Evolutionary conservation across 1,140 invertebrate genomes (phyloP), one percentile per base, ranked within the genome.

Genomic region (Drosophila grimshawi): DNA sequence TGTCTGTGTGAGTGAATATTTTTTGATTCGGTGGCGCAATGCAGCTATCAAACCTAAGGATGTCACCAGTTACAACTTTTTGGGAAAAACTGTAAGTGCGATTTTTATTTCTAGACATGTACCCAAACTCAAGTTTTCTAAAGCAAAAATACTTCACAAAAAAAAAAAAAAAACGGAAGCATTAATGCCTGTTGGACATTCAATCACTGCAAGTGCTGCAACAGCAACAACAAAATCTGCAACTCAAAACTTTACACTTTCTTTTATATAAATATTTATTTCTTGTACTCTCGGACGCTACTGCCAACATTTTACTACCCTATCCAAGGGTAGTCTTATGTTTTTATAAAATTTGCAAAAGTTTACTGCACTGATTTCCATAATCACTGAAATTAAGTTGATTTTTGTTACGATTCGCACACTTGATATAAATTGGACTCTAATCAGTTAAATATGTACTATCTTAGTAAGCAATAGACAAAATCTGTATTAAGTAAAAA

Each of bases 211-310:
- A 81, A 79, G 77, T 72, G 70, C 69, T 55, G 52, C 64, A 74
- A 62, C 56, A 53, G 39, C 39, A 62, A 51, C 51, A 55, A 37
- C 35, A 43, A 30, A 27, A 66, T n/a, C 19, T 51, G 5, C 46
- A 66, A 63, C 51, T 77, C 27, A 39, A 41, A 37, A 11, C 33
- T 46, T 51, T 32, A 39, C 52, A 76, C 66, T 81, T 62, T 68
- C 53, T 62, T 76, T 71, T 70, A 61, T 88, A 86, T 76, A 86
- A 82, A 82, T 73, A 74, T 81, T 80, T 76, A 66, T 64, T 86
- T 66, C 56, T 49, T 60, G 48, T 43, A 41, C 56, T 46, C 7
- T 30, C 35, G 11, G 59, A 39, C 49, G 29, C n/a, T 43, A 29
- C 48, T 68, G 11, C 19, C 53, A 68, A 46, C 56, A 57, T 62